phyloP scores from a whole-genome alignment of 2,888 invertebrate genomes.

The Ypsolopha scabrella region DNA sequence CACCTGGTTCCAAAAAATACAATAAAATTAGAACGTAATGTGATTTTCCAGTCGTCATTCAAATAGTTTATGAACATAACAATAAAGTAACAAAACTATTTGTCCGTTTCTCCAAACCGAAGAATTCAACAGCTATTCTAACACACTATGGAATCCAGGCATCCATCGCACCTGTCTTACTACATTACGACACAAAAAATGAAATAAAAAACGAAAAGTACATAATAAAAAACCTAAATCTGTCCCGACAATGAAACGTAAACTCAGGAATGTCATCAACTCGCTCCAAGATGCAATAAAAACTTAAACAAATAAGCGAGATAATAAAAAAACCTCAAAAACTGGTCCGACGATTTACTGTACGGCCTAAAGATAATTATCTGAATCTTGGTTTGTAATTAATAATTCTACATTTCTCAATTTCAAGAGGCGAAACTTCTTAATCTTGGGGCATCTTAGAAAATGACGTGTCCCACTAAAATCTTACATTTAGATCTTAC shows the following conservation, averaged over 20 bases:
- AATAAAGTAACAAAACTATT: neutral
- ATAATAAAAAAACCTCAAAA: slow-evolving; percentile 19
- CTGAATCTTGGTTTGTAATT: slow-evolving; percentile 16
- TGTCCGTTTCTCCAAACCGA: neutral
- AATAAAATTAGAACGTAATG: neutral
- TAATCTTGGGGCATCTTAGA: slow-evolving; percentile 1
- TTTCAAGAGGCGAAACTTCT: slow-evolving; percentile 8
- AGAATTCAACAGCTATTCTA: neutral
- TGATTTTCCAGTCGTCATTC: too few relatives aligned
- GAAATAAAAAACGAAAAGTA: neutral
- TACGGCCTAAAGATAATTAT: slow-evolving; percentile 22
- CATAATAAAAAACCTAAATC: slow-evolving; percentile 3
- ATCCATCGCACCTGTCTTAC: neutral
- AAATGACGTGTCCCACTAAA: neutral
- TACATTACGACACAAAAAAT: neutral
- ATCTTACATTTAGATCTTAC: neutral
- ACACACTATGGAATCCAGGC: neutral
- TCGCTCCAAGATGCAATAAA: slow-evolving; percentile 16
- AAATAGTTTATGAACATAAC: too few relatives aligned
- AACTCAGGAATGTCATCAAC: slow-evolving; percentile 16
- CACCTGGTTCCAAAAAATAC: neutral
- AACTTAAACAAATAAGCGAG: slow-evolving; percentile 1
- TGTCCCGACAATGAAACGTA: slow-evolving; percentile 15
- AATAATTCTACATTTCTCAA: slow-evolving; percentile 23
- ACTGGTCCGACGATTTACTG: slow-evolving; percentile 22